These are phyloP conservation scores for Carcina quercana DNA, from an alignment of 2,888 invertebrate genomes.

Conservation along the genomic window DNA sequence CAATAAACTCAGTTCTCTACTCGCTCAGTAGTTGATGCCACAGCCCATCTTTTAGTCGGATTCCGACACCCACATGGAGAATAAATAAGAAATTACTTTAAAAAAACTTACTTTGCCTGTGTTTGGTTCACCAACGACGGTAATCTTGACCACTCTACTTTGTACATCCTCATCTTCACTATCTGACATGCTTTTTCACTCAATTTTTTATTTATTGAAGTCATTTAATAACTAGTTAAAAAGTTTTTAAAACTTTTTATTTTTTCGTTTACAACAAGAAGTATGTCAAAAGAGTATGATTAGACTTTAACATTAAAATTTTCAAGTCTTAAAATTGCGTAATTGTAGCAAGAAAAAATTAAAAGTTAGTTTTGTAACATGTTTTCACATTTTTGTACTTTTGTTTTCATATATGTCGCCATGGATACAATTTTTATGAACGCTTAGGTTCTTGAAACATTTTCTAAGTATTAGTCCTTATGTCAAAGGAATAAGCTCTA, in stretches of 20 bases:
- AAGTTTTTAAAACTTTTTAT: constrained; percentile 5
- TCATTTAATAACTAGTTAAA: constrained; percentile 5
- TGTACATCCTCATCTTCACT: constrained; percentile 76
- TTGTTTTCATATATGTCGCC: not conserved
- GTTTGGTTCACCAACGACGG: constrained; percentile 85
- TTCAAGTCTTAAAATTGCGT: too few relatives aligned
- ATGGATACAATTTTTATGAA: constrained; percentile 3
- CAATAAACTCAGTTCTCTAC: too few relatives aligned
- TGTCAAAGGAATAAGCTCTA: not conserved
- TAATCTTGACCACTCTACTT: constrained; percentile 82
- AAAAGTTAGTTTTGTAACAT: not conserved
- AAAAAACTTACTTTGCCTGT: constrained; percentile 90
- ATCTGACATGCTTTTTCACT: constrained; percentile 74
- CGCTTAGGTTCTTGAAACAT: constrained; percentile 2
- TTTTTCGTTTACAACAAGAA: too few relatives aligned
- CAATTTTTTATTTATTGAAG: constrained; percentile 14
- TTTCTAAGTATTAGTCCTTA: constrained; percentile 3
- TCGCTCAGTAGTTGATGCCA: too few relatives aligned
- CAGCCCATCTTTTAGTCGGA: too few relatives aligned
- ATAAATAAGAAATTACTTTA: not conserved
- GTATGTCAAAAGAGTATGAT: too few relatives aligned
- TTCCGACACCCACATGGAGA: too few relatives aligned
- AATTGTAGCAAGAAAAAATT: not conserved
- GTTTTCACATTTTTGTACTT: not conserved
- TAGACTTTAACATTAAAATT: too few relatives aligned